Evolutionary conservation across 2,113 vertebrate genomes (phyloP).

Genomic region (Pluvianellus socialis): DNA sequence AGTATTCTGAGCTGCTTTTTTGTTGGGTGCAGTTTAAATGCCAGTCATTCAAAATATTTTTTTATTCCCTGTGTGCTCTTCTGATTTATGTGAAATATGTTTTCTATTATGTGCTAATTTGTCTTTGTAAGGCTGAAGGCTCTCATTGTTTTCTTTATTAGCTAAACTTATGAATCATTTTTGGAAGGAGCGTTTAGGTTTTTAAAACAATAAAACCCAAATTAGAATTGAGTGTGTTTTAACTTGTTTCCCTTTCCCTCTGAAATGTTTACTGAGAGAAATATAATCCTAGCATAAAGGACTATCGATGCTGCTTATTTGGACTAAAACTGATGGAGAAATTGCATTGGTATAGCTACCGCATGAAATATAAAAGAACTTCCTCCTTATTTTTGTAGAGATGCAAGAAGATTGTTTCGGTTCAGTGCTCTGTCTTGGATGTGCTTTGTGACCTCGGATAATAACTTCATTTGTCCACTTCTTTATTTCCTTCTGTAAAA

Average conservation of each 20-base stretch:
- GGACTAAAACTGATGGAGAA: not conserved
- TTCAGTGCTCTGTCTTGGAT: not conserved
- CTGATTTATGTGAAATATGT: not conserved
- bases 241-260: not conserved
- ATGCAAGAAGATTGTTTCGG: not conserved
- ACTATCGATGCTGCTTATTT: not conserved
- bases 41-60: not conserved
- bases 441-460: not conserved
- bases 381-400: not conserved
- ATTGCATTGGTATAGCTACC: not conserved
- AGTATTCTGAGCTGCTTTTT: not conserved
- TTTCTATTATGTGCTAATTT: slow-evolving; percentile 18
- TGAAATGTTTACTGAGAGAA: not conserved
- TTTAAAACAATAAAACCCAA: slow-evolving; percentile 3
- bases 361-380: not conserved
- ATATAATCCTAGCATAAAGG: not conserved
- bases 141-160: slow-evolving; percentile 18
- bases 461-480: not conserved
- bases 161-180: slow-evolving; percentile 1
- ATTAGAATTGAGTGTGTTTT: not conserved
- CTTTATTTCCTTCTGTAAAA: not conserved
- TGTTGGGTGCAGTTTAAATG: slow-evolving; percentile 3
- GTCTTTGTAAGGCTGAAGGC: not conserved
- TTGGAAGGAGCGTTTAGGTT: not conserved
- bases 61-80: not conserved